Base-by-base conservation (phyloP, 2,888 invertebrate genomes). In the Microdon myrmicae region DNA sequence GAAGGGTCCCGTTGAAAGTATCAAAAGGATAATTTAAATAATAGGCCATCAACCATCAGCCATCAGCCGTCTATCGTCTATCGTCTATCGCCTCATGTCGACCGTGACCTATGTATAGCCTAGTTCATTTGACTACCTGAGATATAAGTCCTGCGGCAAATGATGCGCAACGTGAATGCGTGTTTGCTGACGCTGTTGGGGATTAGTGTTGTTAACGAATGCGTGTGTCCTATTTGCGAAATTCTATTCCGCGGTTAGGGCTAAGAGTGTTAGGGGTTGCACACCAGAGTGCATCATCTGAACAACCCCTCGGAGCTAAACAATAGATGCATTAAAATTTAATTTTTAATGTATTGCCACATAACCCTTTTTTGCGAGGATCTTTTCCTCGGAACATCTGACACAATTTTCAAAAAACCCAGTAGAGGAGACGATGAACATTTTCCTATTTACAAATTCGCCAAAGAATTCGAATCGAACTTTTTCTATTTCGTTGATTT, bases 241-340 rank as follows among this genome's bases (percentile, higher is more conserved):
- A 47, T 58, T 51, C 44, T 37, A 37, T 49, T 53, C 28, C 58
- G 58, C 47, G 64, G 64, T 64, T 58, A 55, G 51, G 51, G 64
- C 58, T 58, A 51, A 51, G 32, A 13, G 64, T 25, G 26, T 47
- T 53, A 64, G 43, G 64, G 64, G 64, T 64, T 58, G 64, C 45
- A 41, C 31, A 12, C 41, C 22, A 53, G 41, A 53, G 51, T 64
- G 61, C 61, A 61, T 28, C 49, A n/a, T 44, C 14, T 29, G 26
- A 29, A 20, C 17, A 44, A 31, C 37, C 60, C 43, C 34, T 28
- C 29, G 8, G 4, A 35, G 39, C n/a, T 48, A 53, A 43, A 66
- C 66, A 66, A 58, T 43, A 41, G 58, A 61, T 68, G 68, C 64
- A 68, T 68, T 67, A 67, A 68, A 67, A 41, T 67, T 67, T 68